Conservation (phyloP, 2,888 invertebrate species). For the Steromphala cineraria region DNA sequence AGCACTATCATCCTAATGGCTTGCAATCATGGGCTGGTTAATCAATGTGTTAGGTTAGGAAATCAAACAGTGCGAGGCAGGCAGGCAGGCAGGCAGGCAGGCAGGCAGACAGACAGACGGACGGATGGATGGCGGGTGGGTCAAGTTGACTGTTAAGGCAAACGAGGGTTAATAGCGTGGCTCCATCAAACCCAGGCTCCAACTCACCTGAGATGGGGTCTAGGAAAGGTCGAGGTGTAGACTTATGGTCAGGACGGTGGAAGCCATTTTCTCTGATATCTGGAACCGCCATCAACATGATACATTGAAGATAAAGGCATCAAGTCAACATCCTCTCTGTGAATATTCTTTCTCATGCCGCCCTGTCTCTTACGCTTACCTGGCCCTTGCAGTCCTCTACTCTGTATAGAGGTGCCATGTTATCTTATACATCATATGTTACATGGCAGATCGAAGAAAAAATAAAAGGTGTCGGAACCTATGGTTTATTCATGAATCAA, state of each 20-base stretch:
- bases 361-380: neutral
- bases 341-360: neutral
- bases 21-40: neutral
- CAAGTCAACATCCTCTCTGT: neutral
- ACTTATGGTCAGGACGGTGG: constrained; percentile 36
- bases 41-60: neutral
- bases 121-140: no score
- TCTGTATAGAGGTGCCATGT: no score
- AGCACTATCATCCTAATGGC: no score
- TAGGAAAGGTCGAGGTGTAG: constrained; percentile 44
- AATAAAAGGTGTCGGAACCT: neutral
- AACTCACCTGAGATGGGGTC: constrained; percentile 59
- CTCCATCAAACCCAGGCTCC: neutral
- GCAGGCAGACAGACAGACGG: neutral
- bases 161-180: neutral
- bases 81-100: neutral
- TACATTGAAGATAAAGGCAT: neutral
- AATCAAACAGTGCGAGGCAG: neutral
- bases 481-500: neutral
- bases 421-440: no score
- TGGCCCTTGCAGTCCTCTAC: no score
- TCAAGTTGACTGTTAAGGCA: neutral
- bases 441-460: neutral
- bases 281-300: constrained; percentile 21
- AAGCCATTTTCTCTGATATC: constrained; percentile 43